Conservation (phyloP, 2,888 invertebrate species). For the Metalampra italica region DNA sequence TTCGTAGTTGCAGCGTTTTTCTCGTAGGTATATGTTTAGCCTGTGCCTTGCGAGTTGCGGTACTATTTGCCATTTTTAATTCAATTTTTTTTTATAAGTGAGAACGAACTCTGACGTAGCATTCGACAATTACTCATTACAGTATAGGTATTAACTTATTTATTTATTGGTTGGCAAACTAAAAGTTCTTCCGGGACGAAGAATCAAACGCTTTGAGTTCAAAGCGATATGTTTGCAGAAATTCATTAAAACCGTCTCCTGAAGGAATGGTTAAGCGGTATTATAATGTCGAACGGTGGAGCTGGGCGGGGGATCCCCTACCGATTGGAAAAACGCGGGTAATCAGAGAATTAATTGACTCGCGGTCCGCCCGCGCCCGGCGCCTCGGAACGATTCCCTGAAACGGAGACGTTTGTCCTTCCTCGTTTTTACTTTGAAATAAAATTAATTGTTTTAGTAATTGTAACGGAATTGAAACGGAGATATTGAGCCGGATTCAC, state of each 20-base stretch:
- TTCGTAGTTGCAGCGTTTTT: too few relatives aligned
- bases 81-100: too few relatives aligned
- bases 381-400: background rate
- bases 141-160: too few relatives aligned
- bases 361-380: background rate
- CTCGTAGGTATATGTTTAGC: too few relatives aligned
- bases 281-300: background rate
- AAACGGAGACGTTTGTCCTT: background rate
- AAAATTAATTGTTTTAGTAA: background rate
- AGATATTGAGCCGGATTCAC: background rate
- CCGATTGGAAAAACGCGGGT: constrained; percentile 36
- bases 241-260: background rate
- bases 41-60: too few relatives aligned
- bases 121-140: too few relatives aligned
- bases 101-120: too few relatives aligned
- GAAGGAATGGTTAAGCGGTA: background rate
- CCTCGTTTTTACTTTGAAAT: background rate
- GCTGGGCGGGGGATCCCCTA: background rate
- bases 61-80: too few relatives aligned
- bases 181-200: too few relatives aligned
- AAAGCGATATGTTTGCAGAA: background rate
- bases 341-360: constrained; percentile 47
- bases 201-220: too few relatives aligned
- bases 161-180: too few relatives aligned
- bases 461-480: background rate